Evolutionary conservation across 1,140 invertebrate genomes (phyloP).

Genomic region (Chionoecetes opilio): DNA sequence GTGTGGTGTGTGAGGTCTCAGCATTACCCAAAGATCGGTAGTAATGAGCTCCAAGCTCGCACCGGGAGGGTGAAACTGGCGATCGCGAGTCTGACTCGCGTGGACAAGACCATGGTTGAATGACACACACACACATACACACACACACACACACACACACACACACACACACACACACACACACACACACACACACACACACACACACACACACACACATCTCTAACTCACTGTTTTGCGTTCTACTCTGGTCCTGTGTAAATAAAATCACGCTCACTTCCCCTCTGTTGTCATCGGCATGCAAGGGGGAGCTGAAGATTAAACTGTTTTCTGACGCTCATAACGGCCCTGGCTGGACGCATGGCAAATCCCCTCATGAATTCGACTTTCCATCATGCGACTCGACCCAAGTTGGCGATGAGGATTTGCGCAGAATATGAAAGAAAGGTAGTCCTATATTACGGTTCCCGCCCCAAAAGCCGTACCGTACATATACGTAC

Average conservation of each 20-base stretch:
- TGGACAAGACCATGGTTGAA: no score
- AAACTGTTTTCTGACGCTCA: background rate
- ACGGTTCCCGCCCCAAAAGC: no score
- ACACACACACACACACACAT: conserved; percentile 60
- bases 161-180: conserved; percentile 70
- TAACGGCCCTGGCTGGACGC: background rate
- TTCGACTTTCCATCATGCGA: no score
- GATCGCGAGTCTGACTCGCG: no score
- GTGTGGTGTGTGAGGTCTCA: no score
- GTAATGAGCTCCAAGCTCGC: no score
- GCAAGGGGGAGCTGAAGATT: conserved; percentile 15
- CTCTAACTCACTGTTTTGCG: background rate
- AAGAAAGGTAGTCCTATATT: no score
- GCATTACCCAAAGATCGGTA: no score
- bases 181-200: conserved; percentile 55
- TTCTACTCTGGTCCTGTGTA: background rate
- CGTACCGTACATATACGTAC: no score
- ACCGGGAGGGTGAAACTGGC: no score
- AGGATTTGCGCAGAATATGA: no score
- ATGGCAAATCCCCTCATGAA: background rate
- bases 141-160: conserved; percentile 64
- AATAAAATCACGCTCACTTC: background rate
- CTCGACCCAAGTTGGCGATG: no score
- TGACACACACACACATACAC: conserved; percentile 41
- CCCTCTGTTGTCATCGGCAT: conserved; percentile 7